Percentiles rank a stretch among this genome's conserved stretches.
Conservation (phyloP, 2,888 invertebrate species). For the Thera obeliscata region DNA sequence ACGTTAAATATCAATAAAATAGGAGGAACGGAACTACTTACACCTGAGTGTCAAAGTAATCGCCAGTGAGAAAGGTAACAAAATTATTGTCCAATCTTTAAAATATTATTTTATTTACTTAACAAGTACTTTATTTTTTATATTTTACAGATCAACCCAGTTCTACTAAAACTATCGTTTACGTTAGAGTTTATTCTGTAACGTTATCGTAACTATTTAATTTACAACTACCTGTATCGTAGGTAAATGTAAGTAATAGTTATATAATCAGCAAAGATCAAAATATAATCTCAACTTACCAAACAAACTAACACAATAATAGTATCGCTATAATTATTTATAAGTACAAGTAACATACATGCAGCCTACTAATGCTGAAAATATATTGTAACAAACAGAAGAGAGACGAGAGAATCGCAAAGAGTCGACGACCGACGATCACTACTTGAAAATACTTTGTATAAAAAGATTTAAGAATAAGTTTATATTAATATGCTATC, state of each 20-base stretch:
- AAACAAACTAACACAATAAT: slow-evolving; percentile 45
- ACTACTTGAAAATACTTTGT: slow-evolving; percentile 56
- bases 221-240: slow-evolving; percentile 59
- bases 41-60: slow-evolving; percentile 55
- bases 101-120: slow-evolving; percentile 66
- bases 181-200: slow-evolving; percentile 51
- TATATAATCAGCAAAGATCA: slow-evolving; percentile 50
- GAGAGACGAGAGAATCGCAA: slow-evolving; percentile 42
- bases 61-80: slow-evolving; percentile 69
- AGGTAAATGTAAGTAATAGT: slow-evolving; percentile 35
- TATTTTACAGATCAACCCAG: slow-evolving; percentile 73
- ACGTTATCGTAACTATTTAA: slow-evolving; percentile 56
- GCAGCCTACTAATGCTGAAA: slow-evolving; percentile 20
- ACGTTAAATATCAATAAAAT: neutral
- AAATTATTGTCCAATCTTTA: slow-evolving; percentile 82
- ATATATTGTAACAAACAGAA: slow-evolving; percentile 24
- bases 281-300: slow-evolving; percentile 59
- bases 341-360: slow-evolving; percentile 22
- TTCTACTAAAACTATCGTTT: slow-evolving; percentile 54
- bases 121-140: slow-evolving; percentile 54
- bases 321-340: slow-evolving; percentile 26
- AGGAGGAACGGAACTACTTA: slow-evolving; percentile 42
- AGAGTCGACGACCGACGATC: slow-evolving; percentile 37
- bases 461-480: slow-evolving; percentile 70
- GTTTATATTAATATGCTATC: slow-evolving; percentile 50